Evolutionary conservation across 2,113 vertebrate species (phyloP), one percentile per base, ranked within the genome.

Genomic region (Gallinago jamesoni): DNA sequence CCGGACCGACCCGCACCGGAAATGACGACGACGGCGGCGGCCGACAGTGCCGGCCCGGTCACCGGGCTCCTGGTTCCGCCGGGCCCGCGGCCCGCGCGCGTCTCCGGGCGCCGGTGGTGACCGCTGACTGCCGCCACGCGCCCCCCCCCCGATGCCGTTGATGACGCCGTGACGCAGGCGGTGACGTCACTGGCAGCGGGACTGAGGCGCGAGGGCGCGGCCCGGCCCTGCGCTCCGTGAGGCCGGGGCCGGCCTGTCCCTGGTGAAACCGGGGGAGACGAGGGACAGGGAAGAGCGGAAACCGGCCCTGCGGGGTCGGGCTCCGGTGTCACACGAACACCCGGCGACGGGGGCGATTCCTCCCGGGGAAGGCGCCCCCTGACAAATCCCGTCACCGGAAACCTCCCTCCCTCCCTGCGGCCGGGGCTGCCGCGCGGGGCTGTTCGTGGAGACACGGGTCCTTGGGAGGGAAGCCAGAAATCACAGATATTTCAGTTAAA

Each of bases 111-210:
- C 25, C 52, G 52, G 27, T 53, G 25, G 52, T 28, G 25, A 28
- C 52, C 15, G 52, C 25, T 28, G 52, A 28, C 25, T 25, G 52
- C 14, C 52, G 64, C 60, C 64, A 55, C 2, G 4, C 14, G 15
- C 9, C 18, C 5, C 4, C 4, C 15, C 24, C 14, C 22, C 23
- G 50, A n/a, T 35, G 24, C 13, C 31, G 8, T 3, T 5, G 2
- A 0, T 2, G 1, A 1, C 0, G 14, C 1, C 0, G 7, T 52
- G 47, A 19, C 7, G 43, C 1, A 0, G 19, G 1, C 4, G 1
- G 1, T 37, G 89, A 31, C 78, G 89, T 57, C 76, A 72, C 13
- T 0, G 2, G 1, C 7, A 12, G 27, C 17, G 20, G 24, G 52
- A 12, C 4, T 2, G 0, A 10, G 60, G 47, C 2, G 45, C 20